Conservation (phyloP, 2,113 vertebrate genomes). For the Sorex araneus region DNA sequence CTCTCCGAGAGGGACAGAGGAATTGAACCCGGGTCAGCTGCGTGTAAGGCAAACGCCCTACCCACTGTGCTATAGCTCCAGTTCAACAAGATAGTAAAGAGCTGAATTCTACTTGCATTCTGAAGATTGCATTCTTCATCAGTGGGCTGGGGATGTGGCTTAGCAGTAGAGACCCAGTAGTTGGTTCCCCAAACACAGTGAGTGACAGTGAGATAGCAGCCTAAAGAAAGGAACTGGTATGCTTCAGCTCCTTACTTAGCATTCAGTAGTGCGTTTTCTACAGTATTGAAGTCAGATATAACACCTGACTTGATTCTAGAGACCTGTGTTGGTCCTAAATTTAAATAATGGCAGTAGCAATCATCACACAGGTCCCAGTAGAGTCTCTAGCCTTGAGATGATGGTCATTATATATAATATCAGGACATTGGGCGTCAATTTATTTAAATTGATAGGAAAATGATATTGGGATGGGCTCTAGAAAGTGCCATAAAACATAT, state of each 20-base stretch:
- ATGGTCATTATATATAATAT: not conserved
- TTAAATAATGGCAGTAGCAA: not conserved
- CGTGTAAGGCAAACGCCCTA: too few relatives aligned
- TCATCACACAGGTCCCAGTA: not conserved
- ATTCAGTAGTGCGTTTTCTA: not conserved
- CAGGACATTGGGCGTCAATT: not conserved
- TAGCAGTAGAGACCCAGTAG: too few relatives aligned
- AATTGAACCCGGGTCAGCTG: too few relatives aligned
- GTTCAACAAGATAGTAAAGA: too few relatives aligned
- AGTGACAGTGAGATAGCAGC: not conserved
- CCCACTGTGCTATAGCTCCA: too few relatives aligned
- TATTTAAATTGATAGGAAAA: constrained; percentile 13
- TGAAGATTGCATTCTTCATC: not conserved
- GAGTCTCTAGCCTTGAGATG: not conserved
- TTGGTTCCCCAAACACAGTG: too few relatives aligned
- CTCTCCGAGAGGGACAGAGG: too few relatives aligned
- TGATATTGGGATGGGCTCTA: not conserved
- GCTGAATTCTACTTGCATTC: constrained; percentile 11
- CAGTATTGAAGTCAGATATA: not conserved
- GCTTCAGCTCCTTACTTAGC: not conserved
- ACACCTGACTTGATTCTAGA: not conserved
- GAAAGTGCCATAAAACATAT: not conserved
- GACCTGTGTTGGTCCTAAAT: constrained; percentile 7
- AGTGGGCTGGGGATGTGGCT: too few relatives aligned
- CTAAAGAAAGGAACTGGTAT: not conserved